Evolutionary conservation across 92 coral and sea anemone genomes (phyloP).

Genomic region (Galaxea fascicularis): DNA sequence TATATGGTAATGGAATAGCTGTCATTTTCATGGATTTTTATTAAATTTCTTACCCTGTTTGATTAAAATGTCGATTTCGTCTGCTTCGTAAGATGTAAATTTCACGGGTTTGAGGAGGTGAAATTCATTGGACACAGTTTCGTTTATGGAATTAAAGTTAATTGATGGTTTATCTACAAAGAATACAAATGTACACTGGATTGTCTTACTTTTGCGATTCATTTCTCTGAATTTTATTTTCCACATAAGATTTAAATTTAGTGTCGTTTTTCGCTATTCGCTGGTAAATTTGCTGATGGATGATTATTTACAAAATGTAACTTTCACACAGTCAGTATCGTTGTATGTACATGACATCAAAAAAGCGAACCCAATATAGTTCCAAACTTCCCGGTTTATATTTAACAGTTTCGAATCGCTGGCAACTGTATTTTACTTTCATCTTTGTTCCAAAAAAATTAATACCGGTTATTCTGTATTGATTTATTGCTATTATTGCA

Average conservation of each 20-base stretch:
- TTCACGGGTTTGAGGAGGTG: neutral
- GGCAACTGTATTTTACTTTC: too few relatives aligned
- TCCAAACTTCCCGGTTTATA: too few relatives aligned
- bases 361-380: neutral
- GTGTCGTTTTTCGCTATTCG: neutral
- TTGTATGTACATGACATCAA: neutral
- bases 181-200: neutral
- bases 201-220: neutral
- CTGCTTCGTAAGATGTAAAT: neutral
- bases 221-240: neutral
- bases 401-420: too few relatives aligned
- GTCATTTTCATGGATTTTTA: neutral
- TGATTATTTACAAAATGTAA: neutral
- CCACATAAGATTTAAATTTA: neutral
- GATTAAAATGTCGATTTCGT: conserved; percentile 17
- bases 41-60: neutral
- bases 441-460: too few relatives aligned
- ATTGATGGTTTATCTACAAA: neutral
- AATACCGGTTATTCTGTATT: too few relatives aligned
- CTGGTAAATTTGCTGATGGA: neutral
- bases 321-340: neutral
- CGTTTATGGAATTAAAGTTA: neutral
- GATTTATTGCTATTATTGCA: too few relatives aligned
- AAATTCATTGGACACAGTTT: neutral
- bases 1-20: neutral